Evolutionary conservation across 2,797 vertebrate genomes (phyloP).

Genomic region (Myotis myotis): DNA sequence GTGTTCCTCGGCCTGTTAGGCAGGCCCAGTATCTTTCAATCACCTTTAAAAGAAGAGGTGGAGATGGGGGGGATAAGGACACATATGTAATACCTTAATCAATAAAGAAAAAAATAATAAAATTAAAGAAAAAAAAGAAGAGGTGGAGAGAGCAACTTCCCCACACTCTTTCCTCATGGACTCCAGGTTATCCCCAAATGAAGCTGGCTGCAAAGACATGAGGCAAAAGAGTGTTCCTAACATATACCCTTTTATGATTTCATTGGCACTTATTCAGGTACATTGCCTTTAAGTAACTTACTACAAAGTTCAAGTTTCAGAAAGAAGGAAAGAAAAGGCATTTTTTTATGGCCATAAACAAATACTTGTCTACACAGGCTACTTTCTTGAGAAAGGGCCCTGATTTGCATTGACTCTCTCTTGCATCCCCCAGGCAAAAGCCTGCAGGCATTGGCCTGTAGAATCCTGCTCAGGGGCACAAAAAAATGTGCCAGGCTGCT

Average conservation of each 20-base stretch:
- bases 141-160: background rate
- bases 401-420: conserved; percentile 60
- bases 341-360: conserved; percentile 19
- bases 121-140: background rate
- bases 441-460: conserved; percentile 16
- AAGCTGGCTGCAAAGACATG: background rate
- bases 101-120: too few species aligned
- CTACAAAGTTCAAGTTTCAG: conserved; percentile 59
- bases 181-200: background rate
- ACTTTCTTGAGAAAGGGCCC: conserved; percentile 60
- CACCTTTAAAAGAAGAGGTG: background rate
- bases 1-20: background rate
- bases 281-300: conserved; percentile 35
- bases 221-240: background rate
- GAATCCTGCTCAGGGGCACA: conserved; percentile 12
- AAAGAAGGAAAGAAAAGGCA: conserved; percentile 56
- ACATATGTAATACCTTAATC: too few species aligned
- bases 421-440: conserved; percentile 55
- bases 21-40: background rate
- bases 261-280: background rate
- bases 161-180: background rate
- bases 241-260: background rate
- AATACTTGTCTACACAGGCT: conserved; percentile 58
- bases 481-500: conserved; percentile 46
- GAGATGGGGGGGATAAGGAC: background rate